Base-by-base conservation (phyloP, 2,797 vertebrate genomes). In the Denticeps clupeoides region DNA sequence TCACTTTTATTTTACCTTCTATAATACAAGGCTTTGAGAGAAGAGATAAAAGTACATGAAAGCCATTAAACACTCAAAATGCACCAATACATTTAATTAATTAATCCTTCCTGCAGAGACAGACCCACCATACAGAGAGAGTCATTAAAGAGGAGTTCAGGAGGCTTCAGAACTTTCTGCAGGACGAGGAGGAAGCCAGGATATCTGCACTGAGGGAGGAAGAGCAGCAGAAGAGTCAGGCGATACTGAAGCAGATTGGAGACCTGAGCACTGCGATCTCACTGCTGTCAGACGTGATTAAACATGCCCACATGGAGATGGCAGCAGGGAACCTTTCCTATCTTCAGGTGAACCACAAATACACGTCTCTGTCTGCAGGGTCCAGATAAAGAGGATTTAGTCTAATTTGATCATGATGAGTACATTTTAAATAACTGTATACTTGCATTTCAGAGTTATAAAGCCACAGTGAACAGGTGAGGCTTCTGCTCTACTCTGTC, bases 321-420 rank as follows among this genome's bases (percentile, higher is more conserved):
- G 47, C 51, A 1, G 21, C 3, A 1, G 45, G 51, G 13, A 47
- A 53, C 3, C 48, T 56, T 29, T 44, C 53, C 2, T 56, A 60
- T 53, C 48, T 60, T 7, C 55, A 47, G 3, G 58, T 56, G 52
- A 40, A 41, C 47, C 9, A n/a, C 8, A 10, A 10, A 13, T 6
- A 10, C 37, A 2, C 6, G 6, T 3, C 5, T 6, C 6, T 4
- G 3, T 40, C 12, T 9, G 2, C 37, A 2, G 13, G 37, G n/a
- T 11, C 6, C 6, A 40, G 37, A 16, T 19, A 8, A 40, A 16
- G 16, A 7, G 6, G 3, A 2, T 15, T 9, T 3, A 4, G 6
- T 16, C 18, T 7, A 3, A 15, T 16, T 2, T 40, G 9, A 13
- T 9, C 15, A 4, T 37, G 7, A 5, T 4, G 9, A 16, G 15